Conservation (phyloP, 2,797 vertebrate species). For the Acanthopagrus latus region DNA sequence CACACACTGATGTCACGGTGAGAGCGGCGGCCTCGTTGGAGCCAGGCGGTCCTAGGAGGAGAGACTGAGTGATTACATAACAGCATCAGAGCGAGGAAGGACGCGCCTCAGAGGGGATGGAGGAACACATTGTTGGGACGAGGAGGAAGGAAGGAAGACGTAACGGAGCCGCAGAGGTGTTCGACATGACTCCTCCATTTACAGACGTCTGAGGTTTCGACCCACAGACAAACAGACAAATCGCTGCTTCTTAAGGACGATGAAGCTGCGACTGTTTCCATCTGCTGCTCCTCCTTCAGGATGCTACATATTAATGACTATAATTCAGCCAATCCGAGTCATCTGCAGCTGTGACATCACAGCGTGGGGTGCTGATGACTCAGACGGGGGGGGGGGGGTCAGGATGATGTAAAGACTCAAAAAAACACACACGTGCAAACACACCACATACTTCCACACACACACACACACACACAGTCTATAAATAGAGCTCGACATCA, state of each 20-base stretch:
- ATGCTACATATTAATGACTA: slow-evolving; percentile 21
- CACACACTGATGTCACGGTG: slow-evolving; percentile 60
- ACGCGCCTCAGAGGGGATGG: slow-evolving; percentile 42
- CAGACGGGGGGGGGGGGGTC: slow-evolving; percentile 35
- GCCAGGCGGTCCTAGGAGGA: slow-evolving; percentile 77
- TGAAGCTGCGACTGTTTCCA: background rate
- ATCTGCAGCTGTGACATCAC: slow-evolving; percentile 62
- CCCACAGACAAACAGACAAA: background rate
- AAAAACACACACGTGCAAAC: slow-evolving; percentile 4
- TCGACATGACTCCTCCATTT: background rate
- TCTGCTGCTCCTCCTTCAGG: slow-evolving; percentile 28
- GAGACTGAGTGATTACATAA: slow-evolving; percentile 69
- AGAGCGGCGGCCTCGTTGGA: slow-evolving; percentile 61
- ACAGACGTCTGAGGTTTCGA: background rate
- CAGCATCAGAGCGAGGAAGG: slow-evolving; percentile 54
- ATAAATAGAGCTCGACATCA: slow-evolving; percentile 62
- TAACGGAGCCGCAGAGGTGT: background rate
- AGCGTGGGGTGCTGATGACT: slow-evolving; percentile 50
- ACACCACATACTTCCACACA: slow-evolving; percentile 7
- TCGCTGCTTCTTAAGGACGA: background rate
- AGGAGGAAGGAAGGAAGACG: slow-evolving; percentile 5
- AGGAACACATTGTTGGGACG: slow-evolving; percentile 37
- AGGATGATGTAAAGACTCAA: slow-evolving; percentile 30
- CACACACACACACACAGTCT: slow-evolving; percentile 24
- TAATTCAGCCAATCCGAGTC: slow-evolving; percentile 52